phyloP scores from a whole-genome alignment of 2,797 vertebrate genomes.

The Falco columbarius region DNA sequence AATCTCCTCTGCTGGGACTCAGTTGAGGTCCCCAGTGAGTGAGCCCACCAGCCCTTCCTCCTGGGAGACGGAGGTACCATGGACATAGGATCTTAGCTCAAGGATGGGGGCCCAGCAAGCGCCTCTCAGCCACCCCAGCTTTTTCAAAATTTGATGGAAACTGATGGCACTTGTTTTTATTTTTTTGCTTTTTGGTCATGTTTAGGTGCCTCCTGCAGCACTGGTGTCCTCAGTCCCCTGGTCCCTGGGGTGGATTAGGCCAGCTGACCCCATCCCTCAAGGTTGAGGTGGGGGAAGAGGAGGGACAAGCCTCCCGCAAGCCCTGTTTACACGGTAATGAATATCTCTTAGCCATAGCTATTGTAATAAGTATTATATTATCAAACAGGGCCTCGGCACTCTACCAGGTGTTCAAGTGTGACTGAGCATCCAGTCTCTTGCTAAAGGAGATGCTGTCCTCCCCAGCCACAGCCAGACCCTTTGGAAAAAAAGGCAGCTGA shows the following conservation, averaged over 20 bases:
- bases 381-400: neutral
- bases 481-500: neutral
- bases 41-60: neutral
- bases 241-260: neutral
- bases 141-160: neutral
- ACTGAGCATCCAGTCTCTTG: neutral
- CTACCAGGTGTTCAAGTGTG: neutral
- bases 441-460: neutral
- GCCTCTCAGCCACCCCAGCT: accelerated
- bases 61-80: neutral
- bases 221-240: neutral
- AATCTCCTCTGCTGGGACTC: neutral
- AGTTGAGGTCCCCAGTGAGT: neutral
- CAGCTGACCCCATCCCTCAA: neutral
- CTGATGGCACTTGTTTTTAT: neutral
- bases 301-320: neutral
- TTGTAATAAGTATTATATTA: neutral
- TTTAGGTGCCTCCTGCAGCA: neutral
- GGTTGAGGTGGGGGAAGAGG: neutral
- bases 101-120: neutral
- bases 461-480: neutral
- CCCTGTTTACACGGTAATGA: neutral
- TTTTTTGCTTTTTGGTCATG: neutral
- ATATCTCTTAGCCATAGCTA: neutral
- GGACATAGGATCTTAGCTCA: neutral